These are phyloP conservation scores for Macrosoma leucophasiata DNA, from an alignment of 2,888 invertebrate species.

Conservation along the genomic window DNA sequence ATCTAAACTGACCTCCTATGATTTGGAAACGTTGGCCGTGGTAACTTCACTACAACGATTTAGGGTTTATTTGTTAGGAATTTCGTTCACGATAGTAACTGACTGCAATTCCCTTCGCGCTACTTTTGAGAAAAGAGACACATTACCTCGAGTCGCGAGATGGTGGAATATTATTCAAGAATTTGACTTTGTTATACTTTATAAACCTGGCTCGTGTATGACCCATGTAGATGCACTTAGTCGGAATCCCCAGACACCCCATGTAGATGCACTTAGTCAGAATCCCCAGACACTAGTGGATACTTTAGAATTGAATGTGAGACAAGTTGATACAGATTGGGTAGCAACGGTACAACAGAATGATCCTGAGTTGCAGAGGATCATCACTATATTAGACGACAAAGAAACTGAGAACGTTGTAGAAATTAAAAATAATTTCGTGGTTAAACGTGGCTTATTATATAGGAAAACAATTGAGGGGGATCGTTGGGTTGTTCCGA, in stretches of 20 bases:
- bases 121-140: constrained; percentile 21
- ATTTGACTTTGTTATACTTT: constrained; percentile 14
- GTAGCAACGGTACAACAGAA: constrained; percentile 7
- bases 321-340: constrained; percentile 6
- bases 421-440: no score
- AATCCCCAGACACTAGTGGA: constrained; percentile 17
- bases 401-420: constrained; percentile 6
- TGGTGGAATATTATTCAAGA: constrained; percentile 25
- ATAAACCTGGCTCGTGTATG: constrained; percentile 20
- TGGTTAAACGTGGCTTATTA: no score
- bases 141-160: constrained; percentile 21
- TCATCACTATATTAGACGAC: constrained; percentile 6
- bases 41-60: constrained; percentile 13
- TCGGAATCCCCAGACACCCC: constrained; percentile 16
- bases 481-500: background rate
- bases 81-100: constrained; percentile 17
- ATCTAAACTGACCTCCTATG: constrained; percentile 6
- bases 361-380: constrained; percentile 10
- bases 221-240: constrained; percentile 22
- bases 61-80: constrained; percentile 17
- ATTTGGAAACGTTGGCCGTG: constrained; percentile 21
- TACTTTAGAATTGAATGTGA: constrained; percentile 10
- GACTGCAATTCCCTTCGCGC: constrained; percentile 21
- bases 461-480: constrained; percentile 7
- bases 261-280: constrained; percentile 22